Evolutionary conservation across 1,140 invertebrate genomes (phyloP).

Genomic region (Chlorops oryzae): DNA sequence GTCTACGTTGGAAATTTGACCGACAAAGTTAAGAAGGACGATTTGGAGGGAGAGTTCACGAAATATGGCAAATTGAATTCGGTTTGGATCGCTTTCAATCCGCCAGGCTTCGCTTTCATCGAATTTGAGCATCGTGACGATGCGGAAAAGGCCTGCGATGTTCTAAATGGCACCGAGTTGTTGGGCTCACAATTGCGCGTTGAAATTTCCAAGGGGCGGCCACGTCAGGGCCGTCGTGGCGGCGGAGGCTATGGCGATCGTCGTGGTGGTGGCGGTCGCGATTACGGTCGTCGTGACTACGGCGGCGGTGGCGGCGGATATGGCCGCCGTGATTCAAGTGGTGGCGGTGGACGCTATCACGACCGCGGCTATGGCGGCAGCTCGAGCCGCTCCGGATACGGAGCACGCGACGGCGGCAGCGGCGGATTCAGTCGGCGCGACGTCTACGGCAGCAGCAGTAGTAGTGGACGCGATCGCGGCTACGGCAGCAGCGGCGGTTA

Average conservation of each 20-base stretch:
- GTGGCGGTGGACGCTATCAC: conserved; percentile 45
- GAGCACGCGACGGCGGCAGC: conserved; percentile 41
- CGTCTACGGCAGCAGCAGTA: conserved; percentile 48
- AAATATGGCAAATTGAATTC: conserved; percentile 90
- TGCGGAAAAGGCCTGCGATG: conserved; percentile 88
- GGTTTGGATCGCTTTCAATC: conserved; percentile 93
- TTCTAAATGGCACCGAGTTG: conserved; percentile 80
- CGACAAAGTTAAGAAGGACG: conserved; percentile 80
- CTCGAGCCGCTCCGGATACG: conserved; percentile 40
- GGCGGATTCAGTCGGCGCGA: conserved; percentile 36
- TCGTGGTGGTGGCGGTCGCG: conserved; percentile 50
- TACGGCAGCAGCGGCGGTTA: conserved; percentile 48
- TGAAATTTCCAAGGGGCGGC: conserved; percentile 71
- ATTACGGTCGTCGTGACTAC: conserved; percentile 45
- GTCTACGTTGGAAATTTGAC: conserved; percentile 80
- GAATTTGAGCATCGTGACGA: conserved; percentile 94
- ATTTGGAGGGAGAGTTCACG: conserved; percentile 76
- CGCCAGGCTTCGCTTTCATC: conserved; percentile 96
- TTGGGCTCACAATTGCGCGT: conserved; percentile 74
- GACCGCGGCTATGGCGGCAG: conserved; percentile 32
- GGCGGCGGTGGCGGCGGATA: conserved; percentile 49
- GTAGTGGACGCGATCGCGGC: conserved; percentile 39
- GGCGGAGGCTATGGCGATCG: conserved; percentile 53
- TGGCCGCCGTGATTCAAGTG: conserved; percentile 44
- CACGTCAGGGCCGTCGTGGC: conserved; percentile 52